Conservation (phyloP, 2,888 invertebrate species). For the Agrilus cyanescens region DNA sequence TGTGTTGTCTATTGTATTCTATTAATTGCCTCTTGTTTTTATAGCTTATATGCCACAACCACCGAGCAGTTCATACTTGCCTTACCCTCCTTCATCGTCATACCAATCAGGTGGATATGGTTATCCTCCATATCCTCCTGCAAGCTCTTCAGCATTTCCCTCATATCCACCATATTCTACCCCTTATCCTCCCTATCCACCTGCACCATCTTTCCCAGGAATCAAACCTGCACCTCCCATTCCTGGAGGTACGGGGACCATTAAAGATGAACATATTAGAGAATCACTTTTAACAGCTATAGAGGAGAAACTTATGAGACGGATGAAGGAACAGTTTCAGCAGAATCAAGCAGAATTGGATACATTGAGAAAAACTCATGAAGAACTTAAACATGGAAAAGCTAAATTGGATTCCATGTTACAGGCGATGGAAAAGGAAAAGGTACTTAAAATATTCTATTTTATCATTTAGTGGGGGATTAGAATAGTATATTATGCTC, state of each 20-base stretch:
- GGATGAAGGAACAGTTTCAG: slow-evolving; percentile 79
- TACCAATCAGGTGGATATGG: slow-evolving; percentile 14
- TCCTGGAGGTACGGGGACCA: slow-evolving; percentile 59
- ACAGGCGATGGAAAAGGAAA: slow-evolving; percentile 61
- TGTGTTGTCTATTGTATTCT: not conserved
- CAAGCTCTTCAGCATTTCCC: slow-evolving; percentile 24
- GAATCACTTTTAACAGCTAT: slow-evolving; percentile 90
- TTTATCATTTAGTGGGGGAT: too few relatives aligned
- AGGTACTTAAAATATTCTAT: slow-evolving; percentile 27
- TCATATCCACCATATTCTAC: slow-evolving; percentile 46
- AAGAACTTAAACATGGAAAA: slow-evolving; percentile 77
- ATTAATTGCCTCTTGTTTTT: not conserved
- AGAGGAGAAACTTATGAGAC: slow-evolving; percentile 81
- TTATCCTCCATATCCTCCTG: slow-evolving; percentile 28
- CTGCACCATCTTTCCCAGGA: slow-evolving; percentile 20
- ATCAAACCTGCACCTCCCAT: slow-evolving; percentile 28
- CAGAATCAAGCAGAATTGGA: slow-evolving; percentile 88
- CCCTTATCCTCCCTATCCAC: slow-evolving; percentile 20
- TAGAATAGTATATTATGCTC: too few relatives aligned
- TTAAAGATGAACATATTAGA: slow-evolving; percentile 89
- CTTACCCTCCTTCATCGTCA: slow-evolving; percentile 17
- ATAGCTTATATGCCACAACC: slow-evolving; percentile 39
- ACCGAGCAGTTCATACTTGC: slow-evolving; percentile 19
- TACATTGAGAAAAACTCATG: slow-evolving; percentile 74
- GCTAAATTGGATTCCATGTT: slow-evolving; percentile 70